These are phyloP conservation scores for Osedax fenrisi DNA, from an alignment of 2,888 invertebrate genomes.

Conservation along the genomic window DNA sequence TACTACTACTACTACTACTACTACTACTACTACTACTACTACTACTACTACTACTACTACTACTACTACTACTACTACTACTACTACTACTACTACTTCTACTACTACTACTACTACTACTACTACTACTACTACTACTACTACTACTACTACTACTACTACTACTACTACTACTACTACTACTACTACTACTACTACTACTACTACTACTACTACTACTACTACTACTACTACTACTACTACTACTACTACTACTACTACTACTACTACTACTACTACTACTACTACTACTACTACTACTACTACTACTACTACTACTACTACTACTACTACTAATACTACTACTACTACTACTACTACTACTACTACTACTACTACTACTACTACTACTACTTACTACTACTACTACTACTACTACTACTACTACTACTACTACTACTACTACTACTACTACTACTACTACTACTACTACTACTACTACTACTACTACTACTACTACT, in stretches of 20 bases:
- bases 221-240: neutral
- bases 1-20: neutral
- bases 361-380: neutral
- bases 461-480: neutral
- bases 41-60: neutral
- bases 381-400: too few species aligned
- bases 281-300: slow-evolving; percentile 2
- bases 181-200: neutral
- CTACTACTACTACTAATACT: neutral
- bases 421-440: neutral
- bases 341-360: neutral
- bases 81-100: neutral
- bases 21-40: neutral
- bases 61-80: neutral
- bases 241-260: neutral
- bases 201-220: neutral
- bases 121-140: neutral
- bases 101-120: neutral
- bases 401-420: neutral
- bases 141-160: neutral
- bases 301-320: slow-evolving; percentile 14
- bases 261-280: neutral
- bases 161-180: neutral
- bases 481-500: too few species aligned
- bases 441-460: neutral